Evolutionary conservation across 2,888 invertebrate species (phyloP), one percentile per base, ranked within the genome.

Genomic region (Micropterix aruncella): DNA sequence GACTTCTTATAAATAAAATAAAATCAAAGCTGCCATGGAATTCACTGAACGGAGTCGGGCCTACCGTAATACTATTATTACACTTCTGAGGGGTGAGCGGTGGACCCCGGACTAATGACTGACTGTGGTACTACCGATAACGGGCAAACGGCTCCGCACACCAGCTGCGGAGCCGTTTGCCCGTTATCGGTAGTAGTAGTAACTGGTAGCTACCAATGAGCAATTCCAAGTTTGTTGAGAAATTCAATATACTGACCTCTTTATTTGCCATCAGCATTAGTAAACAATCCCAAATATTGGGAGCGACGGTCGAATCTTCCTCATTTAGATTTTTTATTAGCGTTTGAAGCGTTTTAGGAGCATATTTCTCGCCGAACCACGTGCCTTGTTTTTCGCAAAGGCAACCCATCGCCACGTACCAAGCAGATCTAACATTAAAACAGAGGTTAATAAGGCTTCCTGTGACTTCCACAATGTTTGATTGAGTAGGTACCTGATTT

Each of bases 271-370:
- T 70, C 41, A 77, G 60, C 36, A 79, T 62, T 39, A 91, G 63
- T 48, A 80, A 69, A 44, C 82, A 78, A 53, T 83, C 82, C 91
- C 91, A 92, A 17, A 85, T 74, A 48, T 75, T 67, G 0, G 78
- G 70, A 42, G 81, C 67, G 18, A 83, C 74, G 16, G 70, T 59
- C 2, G 82, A 77, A 56, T 88, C 85, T 16, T 65, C 69, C 56
- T 84, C 83, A 57, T 83, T 80, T 41, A 88, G 64, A 55, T 73
- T 76, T 42, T 68, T 67, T 54, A 87, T 75, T 37, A 80, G 73
- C 14, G 74, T 61, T 2, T 72, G 68, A 19, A 76, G 63, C 0
- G 79, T 56, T 52, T 76, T 75, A 45, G 65, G 61, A 37, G 76
- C 76, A 54, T 76, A 72, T 40, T 65, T 59, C 14, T 62, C 58